A percentile compares a stretch with the other conserved stretches of the same genome.
Conservation (phyloP, 2,797 vertebrate species). For the Zalophus californianus region DNA sequence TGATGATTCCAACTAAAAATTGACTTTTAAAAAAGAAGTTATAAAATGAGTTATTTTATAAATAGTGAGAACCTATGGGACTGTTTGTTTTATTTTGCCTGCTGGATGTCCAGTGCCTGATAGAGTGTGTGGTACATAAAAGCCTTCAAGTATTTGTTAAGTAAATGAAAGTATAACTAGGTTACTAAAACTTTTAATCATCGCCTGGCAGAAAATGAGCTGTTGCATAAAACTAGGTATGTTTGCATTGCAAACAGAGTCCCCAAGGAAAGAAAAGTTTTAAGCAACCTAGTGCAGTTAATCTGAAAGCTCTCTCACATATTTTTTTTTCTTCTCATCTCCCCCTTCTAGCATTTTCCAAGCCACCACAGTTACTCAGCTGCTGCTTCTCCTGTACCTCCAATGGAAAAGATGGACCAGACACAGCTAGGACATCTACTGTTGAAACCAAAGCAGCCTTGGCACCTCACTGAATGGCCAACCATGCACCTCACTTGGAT, state of each 20-base stretch:
- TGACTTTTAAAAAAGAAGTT: background rate
- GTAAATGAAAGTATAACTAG: slow-evolving; percentile 49
- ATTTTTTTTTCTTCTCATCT: background rate
- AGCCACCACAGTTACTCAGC: slow-evolving; percentile 18
- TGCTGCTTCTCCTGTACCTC: slow-evolving; percentile 33
- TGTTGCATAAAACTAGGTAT: slow-evolving; percentile 50
- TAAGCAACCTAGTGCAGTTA: background rate
- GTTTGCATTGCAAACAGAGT: slow-evolving; percentile 40
- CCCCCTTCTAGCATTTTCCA: slow-evolving; percentile 57
- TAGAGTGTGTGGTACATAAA: background rate
- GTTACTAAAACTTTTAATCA: slow-evolving; percentile 48
- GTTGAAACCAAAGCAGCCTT: slow-evolving; percentile 68
- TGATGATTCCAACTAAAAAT: slow-evolving; percentile 41
- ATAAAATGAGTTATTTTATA: slow-evolving; percentile 15
- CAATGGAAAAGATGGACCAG: slow-evolving; percentile 36
- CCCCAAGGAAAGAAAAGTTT: slow-evolving; percentile 36
- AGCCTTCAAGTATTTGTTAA: background rate
- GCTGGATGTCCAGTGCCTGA: background rate
- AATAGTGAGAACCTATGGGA: background rate
- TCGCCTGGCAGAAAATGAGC: slow-evolving; percentile 8
- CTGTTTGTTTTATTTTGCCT: slow-evolving; percentile 8
- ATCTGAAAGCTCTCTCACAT: background rate
- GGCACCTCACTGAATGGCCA: slow-evolving; percentile 85
- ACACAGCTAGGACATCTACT: slow-evolving; percentile 24
- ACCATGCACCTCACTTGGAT: slow-evolving; percentile 92